phyloP scores from a whole-genome alignment of 2,797 vertebrate species.

The Manis pentadactyla region DNA sequence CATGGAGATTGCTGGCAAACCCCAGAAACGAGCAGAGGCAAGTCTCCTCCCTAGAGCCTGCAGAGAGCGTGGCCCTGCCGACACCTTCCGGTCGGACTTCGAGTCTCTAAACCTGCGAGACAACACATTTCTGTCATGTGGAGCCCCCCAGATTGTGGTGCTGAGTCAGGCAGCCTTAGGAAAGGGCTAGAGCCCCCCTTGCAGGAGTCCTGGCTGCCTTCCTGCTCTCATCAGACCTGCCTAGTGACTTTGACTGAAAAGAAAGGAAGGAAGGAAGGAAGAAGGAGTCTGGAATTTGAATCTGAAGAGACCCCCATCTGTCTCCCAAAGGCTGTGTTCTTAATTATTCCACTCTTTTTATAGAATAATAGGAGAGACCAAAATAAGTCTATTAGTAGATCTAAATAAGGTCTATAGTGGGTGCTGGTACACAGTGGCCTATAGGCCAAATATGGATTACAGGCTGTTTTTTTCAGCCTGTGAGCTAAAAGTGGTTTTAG shows the following conservation, averaged over 20 bases:
- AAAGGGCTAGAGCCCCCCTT: rapidly evolving
- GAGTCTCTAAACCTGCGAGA: background rate
- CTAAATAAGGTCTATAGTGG: background rate
- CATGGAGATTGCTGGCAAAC: background rate
- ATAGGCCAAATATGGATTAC: background rate
- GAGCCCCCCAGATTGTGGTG: background rate
- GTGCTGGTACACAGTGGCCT: rapidly evolving
- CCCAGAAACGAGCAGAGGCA: background rate
- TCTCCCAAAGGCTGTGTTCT: background rate
- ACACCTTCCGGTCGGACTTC: background rate
- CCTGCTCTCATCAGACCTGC: background rate
- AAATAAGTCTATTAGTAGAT: background rate
- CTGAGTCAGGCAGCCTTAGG: background rate
- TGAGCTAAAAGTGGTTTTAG: background rate
- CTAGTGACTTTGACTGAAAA: background rate
- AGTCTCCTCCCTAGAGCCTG: no score
- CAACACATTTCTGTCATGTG: background rate
- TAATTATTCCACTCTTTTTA: background rate
- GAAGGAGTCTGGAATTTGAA: background rate
- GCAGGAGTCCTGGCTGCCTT: background rate
- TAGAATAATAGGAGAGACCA: background rate
- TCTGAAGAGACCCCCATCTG: background rate
- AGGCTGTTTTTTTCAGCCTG: background rate
- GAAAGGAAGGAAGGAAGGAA: background rate
- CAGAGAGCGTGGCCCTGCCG: background rate